A percentile compares a stretch with the other conserved stretches of the same genome.
Conservation (phyloP, 2,797 vertebrate species). For the Danio kyathit region DNA sequence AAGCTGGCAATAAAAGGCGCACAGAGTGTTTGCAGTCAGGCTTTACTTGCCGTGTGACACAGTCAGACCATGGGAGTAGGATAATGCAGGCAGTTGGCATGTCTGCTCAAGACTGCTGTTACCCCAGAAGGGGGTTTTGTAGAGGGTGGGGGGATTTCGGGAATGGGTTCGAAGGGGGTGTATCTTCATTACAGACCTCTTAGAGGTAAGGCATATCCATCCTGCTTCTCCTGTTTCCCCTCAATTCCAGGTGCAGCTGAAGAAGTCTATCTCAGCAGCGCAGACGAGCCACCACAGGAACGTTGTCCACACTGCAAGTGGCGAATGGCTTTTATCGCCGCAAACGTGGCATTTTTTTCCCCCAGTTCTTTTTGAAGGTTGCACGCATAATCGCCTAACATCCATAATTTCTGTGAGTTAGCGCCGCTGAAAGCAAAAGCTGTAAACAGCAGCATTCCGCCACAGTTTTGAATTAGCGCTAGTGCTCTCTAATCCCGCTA, state of each 20-base stretch:
- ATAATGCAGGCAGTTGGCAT: constrained; percentile 48
- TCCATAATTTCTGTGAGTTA: constrained; percentile 46
- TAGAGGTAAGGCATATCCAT: constrained; percentile 24
- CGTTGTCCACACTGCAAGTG: background rate
- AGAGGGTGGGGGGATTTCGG: background rate
- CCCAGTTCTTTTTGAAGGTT: constrained; percentile 30
- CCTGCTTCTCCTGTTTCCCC: background rate
- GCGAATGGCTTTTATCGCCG: constrained; percentile 27
- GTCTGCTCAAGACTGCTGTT: constrained; percentile 50
- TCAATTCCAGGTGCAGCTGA: constrained; percentile 26
- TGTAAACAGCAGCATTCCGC: constrained; percentile 56
- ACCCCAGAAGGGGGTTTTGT: constrained; percentile 14
- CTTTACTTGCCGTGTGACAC: constrained; percentile 72
- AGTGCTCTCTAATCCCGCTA: constrained; percentile 42
- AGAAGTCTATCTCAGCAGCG: constrained; percentile 46
- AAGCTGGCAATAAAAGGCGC: constrained; percentile 69
- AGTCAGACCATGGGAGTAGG: constrained; percentile 45
- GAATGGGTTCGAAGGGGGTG: background rate
- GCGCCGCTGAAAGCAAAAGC: constrained; percentile 33
- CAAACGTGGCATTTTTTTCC: constrained; percentile 6
- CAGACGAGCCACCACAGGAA: constrained; percentile 13
- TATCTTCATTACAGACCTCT: constrained; percentile 42
- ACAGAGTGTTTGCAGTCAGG: constrained; percentile 75
- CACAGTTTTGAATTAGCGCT: constrained; percentile 54
- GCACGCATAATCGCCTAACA: constrained; percentile 50